A percentile compares a stretch with the other conserved stretches of the same genome.
Evolutionary conservation across 2,888 invertebrate genomes (phyloP).

Genomic region (Andrena flavipes): DNA sequence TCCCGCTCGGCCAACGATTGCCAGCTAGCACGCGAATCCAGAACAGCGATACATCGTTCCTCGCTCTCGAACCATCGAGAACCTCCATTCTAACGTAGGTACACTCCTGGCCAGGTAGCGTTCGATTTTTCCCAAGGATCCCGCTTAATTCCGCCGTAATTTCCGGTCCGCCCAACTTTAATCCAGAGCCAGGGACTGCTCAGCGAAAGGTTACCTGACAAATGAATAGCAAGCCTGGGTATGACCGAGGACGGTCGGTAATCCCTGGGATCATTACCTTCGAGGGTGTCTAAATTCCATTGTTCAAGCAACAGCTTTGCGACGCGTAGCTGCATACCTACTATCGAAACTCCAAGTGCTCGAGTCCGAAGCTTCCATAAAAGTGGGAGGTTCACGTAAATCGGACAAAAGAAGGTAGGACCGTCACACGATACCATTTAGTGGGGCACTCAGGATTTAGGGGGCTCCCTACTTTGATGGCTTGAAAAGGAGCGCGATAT

Average conservation of each 20-base stretch:
- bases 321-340: not conserved
- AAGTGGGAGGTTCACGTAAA: no score
- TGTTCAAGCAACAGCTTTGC: constrained; percentile 18
- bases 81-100: no score
- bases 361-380: no score
- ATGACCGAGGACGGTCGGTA: constrained; percentile 6
- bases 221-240: constrained; percentile 30
- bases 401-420: no score
- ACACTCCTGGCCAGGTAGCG: no score
- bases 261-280: constrained; percentile 37
- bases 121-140: no score
- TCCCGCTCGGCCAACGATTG: constrained; percentile 1
- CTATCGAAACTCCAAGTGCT: no score
- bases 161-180: not conserved
- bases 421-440: no score
- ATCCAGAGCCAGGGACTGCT: constrained; percentile 10
- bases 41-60: not conserved
- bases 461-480: no score
- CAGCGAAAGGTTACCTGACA: constrained; percentile 18
- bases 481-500: no score
- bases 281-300: constrained; percentile 30
- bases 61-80: not conserved
- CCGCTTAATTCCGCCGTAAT: no score
- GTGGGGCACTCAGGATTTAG: no score
- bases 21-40: constrained; percentile 5